These are phyloP conservation scores for Malthinus flaveolus DNA, from an alignment of 2,888 invertebrate genomes.

Conservation along the genomic window DNA sequence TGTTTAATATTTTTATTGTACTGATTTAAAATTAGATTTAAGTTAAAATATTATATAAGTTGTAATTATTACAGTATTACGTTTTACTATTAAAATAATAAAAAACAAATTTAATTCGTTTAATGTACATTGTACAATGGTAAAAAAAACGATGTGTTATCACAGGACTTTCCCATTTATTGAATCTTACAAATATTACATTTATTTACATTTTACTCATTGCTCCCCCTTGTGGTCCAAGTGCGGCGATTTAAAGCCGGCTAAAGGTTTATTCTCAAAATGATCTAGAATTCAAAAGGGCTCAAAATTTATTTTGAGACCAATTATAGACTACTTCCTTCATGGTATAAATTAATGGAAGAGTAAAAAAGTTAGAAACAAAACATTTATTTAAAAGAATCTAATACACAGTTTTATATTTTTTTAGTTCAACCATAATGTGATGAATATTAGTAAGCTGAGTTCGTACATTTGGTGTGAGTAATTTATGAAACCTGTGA, in stretches of 20 bases:
- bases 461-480: slow-evolving; percentile 81
- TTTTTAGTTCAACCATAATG: slow-evolving; percentile 99
- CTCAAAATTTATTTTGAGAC: no score
- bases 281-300: no score
- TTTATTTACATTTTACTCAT: no score
- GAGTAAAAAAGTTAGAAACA: not conserved
- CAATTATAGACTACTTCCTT: no score
- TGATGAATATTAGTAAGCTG: slow-evolving; percentile 97
- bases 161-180: no score
- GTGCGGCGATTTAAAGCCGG: no score
- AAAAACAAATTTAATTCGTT: not conserved
- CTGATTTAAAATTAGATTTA: not conserved
- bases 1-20: slow-evolving; percentile 10
- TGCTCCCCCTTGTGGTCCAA: no score
- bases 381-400: not conserved
- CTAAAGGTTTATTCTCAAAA: no score
- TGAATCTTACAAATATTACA: no score
- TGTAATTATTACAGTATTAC: slow-evolving; percentile 1
- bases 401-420: slow-evolving; percentile 94
- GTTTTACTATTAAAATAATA: not conserved
- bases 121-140: not conserved
- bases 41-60: slow-evolving; percentile 5
- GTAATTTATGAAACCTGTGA: slow-evolving; percentile 92
- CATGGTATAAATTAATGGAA: no score
- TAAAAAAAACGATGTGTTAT: no score